Base-by-base conservation (phyloP, 1,140 invertebrate species). In the Lepidurus apus region DNA sequence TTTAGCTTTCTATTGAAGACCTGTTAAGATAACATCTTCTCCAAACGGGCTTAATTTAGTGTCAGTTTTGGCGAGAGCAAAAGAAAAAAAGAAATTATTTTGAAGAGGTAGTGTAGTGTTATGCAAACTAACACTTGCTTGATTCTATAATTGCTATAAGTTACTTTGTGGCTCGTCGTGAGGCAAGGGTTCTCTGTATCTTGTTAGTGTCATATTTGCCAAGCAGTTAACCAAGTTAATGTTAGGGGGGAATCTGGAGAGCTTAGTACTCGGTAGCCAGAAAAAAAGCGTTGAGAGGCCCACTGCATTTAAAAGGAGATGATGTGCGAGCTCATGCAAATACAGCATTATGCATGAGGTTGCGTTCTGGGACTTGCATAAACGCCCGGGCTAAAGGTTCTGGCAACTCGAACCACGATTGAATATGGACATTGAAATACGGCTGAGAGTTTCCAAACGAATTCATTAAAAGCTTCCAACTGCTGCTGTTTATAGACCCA, bases 161-260 rank as follows among this genome's bases (percentile, higher is more conserved):
- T 65, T 65, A 65, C 53, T 34, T 34, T 34, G 34, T 34, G 34
- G 21, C 53, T 47, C 45, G 10, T 17, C 53, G 21, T 34, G 34
- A 34, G 34, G 34, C 34, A 34, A 34, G 34, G 34, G 34, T 34
- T 34, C 34, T 34, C 53, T 65, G 53, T 65, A 65, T 65, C 53
- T 65, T 65, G 53, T 65, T 65, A 65, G 53, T 65, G 53, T 65
- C 53, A 65, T 65, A 65, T 65, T 65, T 65, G 53, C 53, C 53
- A 65, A 65, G 53, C 53, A 65, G 53, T 65, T 65, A 65, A 65
- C 53, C 53, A 65, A 65, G 53, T 65, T 65, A 34, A 34, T 65
- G 21, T n/a, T 65, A 65, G 53, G 53, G 17, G 21, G 53, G 21
- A 9, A 65, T 21, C 53, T n/a, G 53, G 53, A 7, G 8, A 65